A percentile compares a stretch with the other conserved stretches of the same genome.
phyloP scores from a whole-genome alignment of 2,888 invertebrate species.

The Myopa testacea region DNA sequence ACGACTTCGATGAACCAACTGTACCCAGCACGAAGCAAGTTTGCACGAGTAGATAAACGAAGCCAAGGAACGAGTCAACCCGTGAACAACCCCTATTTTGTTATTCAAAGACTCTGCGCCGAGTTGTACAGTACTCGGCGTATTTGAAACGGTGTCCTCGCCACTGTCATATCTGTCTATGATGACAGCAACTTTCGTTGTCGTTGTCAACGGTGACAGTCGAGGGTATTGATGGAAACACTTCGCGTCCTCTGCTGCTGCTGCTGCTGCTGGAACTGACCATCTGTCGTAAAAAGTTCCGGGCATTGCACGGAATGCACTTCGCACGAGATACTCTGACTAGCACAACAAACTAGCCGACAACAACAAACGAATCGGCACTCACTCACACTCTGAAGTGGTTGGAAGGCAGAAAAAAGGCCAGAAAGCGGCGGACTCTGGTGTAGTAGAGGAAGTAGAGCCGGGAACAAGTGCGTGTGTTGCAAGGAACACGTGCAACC shows the following conservation, averaged over 20 bases:
- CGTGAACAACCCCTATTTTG: constrained; percentile 16
- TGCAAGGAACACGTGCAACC: constrained; percentile 24
- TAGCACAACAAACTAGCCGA: background rate
- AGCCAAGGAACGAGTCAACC: background rate
- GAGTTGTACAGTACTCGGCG: constrained; percentile 4
- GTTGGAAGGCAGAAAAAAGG: background rate
- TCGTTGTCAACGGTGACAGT: constrained; percentile 22
- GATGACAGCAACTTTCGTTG: constrained; percentile 38
- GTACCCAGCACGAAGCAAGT: constrained; percentile 21
- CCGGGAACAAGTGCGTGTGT: constrained; percentile 26
- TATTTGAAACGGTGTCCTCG: constrained; percentile 9
- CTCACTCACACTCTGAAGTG: background rate
- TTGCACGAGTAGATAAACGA: background rate
- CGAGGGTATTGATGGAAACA: constrained; percentile 15
- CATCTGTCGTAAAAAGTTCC: constrained; percentile 28
- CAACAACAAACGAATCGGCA: background rate
- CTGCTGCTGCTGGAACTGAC: constrained; percentile 6
- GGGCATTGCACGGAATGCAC: constrained; percentile 14
- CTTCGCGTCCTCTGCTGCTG: background rate
- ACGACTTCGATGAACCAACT: constrained; percentile 32
- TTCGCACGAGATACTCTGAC: background rate
- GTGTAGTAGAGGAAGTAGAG: background rate
- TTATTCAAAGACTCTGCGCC: background rate
- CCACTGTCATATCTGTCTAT: constrained; percentile 23
- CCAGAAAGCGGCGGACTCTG: background rate